Conservation (phyloP, 2,113 vertebrate genomes). For the Callopanchax toddi region DNA sequence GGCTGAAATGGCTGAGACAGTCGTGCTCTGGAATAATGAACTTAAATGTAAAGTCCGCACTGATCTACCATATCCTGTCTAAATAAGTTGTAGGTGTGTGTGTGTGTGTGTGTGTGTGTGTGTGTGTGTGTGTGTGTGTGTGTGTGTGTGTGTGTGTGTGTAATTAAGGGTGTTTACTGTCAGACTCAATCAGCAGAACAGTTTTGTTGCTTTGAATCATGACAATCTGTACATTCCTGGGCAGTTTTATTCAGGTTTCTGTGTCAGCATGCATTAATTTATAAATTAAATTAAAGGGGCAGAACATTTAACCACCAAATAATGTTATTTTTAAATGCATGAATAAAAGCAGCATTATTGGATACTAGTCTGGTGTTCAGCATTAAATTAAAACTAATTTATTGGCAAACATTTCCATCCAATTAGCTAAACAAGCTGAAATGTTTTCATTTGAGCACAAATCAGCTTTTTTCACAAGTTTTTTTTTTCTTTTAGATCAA, state of each 20-base stretch:
- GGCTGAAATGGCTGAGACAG: constrained; percentile 39
- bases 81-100: too few relatives aligned
- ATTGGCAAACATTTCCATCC: constrained; percentile 1
- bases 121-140: too few relatives aligned
- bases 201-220: too few relatives aligned
- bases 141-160: constrained; percentile 21
- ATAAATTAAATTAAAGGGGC: constrained; percentile 24
- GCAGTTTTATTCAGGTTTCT: constrained; percentile 31
- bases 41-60: constrained; percentile 40
- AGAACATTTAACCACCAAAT: neutral
- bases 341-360: constrained; percentile 32
- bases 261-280: neutral
- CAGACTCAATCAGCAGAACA: too few relatives aligned
- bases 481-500: neutral
- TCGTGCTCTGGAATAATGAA: constrained; percentile 19
- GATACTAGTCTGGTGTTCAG: constrained; percentile 14
- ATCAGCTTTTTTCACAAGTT: neutral
- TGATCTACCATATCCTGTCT: constrained; percentile 55
- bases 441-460: neutral
- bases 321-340: constrained; percentile 27
- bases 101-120: too few relatives aligned
- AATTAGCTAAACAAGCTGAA: constrained; percentile 4
- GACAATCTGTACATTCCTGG: constrained; percentile 18
- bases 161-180: constrained; percentile 69
- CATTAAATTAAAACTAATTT: constrained; percentile 7